Base-by-base conservation (phyloP, 2,888 invertebrate genomes). In the Blastobasis adustella region DNA sequence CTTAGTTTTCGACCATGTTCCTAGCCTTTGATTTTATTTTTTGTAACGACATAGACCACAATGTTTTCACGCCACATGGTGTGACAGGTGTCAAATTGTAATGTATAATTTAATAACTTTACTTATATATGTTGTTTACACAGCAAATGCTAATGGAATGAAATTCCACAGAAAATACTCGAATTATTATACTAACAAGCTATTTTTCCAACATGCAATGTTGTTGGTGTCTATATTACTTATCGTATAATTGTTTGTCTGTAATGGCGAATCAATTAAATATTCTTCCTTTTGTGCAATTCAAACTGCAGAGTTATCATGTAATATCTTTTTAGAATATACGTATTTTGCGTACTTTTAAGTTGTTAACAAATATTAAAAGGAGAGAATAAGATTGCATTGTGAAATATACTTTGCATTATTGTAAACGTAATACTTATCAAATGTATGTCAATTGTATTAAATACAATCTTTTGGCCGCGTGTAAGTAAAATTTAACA, bases 341-440 rank as follows among this genome's bases (percentile, higher is more conserved):
- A 61, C 57, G 62, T 66, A 64, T 66, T 68, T 67, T 70, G 62
- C 73, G 66, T 74, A 66, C 61, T 77, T 69, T 81, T 83, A 81
- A 80, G 79, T 81, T 82, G 71, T 81, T 81, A 76, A 78, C 70
- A 69, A 23, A 79, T 73, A 71, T 67, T 69, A 78, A 67, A 83
- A 84, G 84, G 86, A 88, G 87, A 87, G 86, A 86, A 84, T 78
- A 87, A 87, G 87, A 87, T 87, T 86, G 85, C 84, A 83, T 79
- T 70, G 77, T 79, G 67, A 72, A 74, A 63, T 76, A 73, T 78
- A 79, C 79, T 81, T 80, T 83, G 82, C 84, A 79, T 74, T 23
- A 54, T 45, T 47, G 52, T 73, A 72, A 72, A 68, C 68, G 58
- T 72, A 69, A 70, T 69, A 69, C 71, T 70, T 63, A 66, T 65